Base-by-base conservation (phyloP, 2,888 invertebrate genomes). In the Sphinx pinastri region DNA sequence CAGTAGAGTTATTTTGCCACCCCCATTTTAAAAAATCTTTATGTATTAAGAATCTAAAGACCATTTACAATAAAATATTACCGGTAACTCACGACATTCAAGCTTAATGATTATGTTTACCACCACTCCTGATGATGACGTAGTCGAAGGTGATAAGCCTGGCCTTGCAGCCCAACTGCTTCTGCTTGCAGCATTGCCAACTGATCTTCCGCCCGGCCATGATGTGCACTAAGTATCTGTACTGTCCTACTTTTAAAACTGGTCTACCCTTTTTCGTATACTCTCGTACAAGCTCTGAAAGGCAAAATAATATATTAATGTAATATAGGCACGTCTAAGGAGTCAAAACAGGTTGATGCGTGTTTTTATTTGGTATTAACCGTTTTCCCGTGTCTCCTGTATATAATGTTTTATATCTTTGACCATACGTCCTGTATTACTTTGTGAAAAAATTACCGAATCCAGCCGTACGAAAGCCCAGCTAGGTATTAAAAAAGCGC, bases 131-230 rank as follows among this genome's bases (percentile, higher is more conserved):
- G n/a, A 69, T 19, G 16, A 69, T 55, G 7, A 31, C 8, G 14
- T 63, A 54, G 52, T 63, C 54, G 7, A 52, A n/a, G 12, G 69
- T 69, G 2, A 63, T 12, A 12, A 69, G 31, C 54, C 69, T 63
- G 13, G 63, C 69, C 47, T 54, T 69, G 47, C 69, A 69, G 1
- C 60, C 52, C 10, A 1, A 12, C 13, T n/a, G 16, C 19, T 54
- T 52, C 12, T 69, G 69, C 19, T 63, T 60, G 45, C n/a, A 25
- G 47, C 69, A 69, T 19, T 69, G 69, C 69, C 69, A 69, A 38
- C 54, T 19, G 31, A 69, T 60, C 47, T 47, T 63, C 0, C 16
- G 31, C 1, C 38, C 45, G 19, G 31, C 7, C 11, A 14, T 60
- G 7, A 52, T 25, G 19, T 69, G 69, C 13, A 69, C 60, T 13